Evolutionary conservation across 2,113 vertebrate species (phyloP), one percentile per base, ranked within the genome.

Genomic region (Caloenas nicobarica): DNA sequence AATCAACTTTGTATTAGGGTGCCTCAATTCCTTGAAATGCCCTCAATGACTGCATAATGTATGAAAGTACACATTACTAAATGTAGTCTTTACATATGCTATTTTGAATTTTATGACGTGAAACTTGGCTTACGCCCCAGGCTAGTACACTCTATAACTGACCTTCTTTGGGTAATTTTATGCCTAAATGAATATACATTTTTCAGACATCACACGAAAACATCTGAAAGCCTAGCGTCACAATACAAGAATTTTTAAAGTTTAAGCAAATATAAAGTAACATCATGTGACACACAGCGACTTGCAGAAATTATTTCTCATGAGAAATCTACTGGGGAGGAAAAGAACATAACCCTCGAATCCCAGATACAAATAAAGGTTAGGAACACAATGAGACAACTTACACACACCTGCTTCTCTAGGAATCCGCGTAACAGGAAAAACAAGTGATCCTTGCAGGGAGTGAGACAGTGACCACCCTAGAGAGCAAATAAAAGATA

Each of bases 401-500:
- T 53, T 29, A 18, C 21, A 91, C 31, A 16, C 14, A 17, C 13
- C 16, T 53, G 13, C 42, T 53, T 65, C 38, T 34, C 0, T 5
- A 72, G 72, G 22, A 60, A 57, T 25, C 36, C 29, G 10, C 1
- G 0, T 1, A n/a, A 61, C 10, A 81, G n/a, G 7, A 34, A 42
- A 83, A 93, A 33, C 31, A 51, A 65, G 26, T 5, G 23, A 85
- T 51, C 38, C n/a, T 66, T 50, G 50, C 44, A 54, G 54, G 58
- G n/a, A 81, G 46, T 7, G 22, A n/a, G 36, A 33, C 2, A 50
- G 29, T 73, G 54, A 81, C 44, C 64, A 54, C 22, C 48, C 44
- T 21, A 22, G 60, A 81, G 34, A 48, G 64, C 23, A 88, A 51
- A 36, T 34, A 16, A 29, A 44, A 74, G 36, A 44, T 10, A 36